phyloP scores from a whole-genome alignment of 2,888 invertebrate genomes.

The Pardosa pseudoannulata region DNA sequence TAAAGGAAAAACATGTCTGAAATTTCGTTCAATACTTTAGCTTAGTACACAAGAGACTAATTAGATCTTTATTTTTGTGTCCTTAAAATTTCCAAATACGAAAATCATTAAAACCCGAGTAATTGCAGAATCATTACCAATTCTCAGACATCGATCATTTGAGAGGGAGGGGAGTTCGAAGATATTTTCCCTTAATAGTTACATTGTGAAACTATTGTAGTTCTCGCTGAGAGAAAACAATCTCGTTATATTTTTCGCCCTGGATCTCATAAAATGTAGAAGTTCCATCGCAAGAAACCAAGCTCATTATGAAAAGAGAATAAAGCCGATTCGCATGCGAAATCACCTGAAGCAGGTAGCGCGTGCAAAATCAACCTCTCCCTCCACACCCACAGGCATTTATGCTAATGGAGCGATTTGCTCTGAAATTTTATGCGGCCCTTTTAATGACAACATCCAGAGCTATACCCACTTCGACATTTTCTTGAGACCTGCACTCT shows the following conservation, averaged over 20 bases:
- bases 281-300: constrained; percentile 8
- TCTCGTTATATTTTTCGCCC: constrained; percentile 1
- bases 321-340: constrained; percentile 15
- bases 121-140: background rate
- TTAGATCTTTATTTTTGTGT: too few relatives aligned
- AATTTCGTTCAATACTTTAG: too few relatives aligned
- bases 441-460: constrained; percentile 59
- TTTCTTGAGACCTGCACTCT: constrained; percentile 53
- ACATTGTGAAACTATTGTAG: background rate
- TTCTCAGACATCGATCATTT: background rate
- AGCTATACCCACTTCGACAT: constrained; percentile 26
- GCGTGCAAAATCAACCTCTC: constrained; percentile 42
- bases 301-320: constrained; percentile 12
- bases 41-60: too few relatives aligned
- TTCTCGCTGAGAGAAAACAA: constrained; percentile 6
- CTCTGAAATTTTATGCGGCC: constrained; percentile 60
- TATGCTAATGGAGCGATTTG: constrained; percentile 65
- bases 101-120: too few relatives aligned
- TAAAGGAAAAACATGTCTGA: too few relatives aligned
- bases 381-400: constrained; percentile 8
- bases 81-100: too few relatives aligned
- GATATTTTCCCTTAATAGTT: background rate
- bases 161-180: background rate
- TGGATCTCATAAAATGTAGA: background rate
- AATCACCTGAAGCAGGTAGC: constrained; percentile 48